Conservation (phyloP, 2,113 vertebrate species). For the Eurypyga helias region DNA sequence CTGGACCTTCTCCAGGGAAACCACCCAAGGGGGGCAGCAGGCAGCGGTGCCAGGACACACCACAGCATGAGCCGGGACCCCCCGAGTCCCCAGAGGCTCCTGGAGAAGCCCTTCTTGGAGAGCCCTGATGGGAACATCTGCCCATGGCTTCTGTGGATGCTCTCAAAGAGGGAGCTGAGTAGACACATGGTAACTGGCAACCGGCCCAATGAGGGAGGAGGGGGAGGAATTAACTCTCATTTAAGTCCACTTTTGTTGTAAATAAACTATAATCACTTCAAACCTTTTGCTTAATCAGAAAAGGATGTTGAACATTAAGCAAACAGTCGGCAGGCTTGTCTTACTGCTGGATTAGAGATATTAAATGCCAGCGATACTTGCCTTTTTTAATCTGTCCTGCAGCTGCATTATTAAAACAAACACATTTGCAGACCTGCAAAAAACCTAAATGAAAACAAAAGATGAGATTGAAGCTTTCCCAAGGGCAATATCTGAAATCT, state of each 20-base stretch:
- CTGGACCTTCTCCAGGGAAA: neutral
- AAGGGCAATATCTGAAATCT: slow-evolving; percentile 20
- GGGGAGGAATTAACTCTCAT: slow-evolving; percentile 70
- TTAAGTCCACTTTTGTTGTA: slow-evolving; percentile 73
- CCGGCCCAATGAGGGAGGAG: slow-evolving; percentile 12
- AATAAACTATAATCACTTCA: slow-evolving; percentile 77
- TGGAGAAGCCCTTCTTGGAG: neutral
- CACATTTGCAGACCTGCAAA: slow-evolving; percentile 64
- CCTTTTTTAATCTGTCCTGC: slow-evolving; percentile 55
- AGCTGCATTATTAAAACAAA: slow-evolving; percentile 70
- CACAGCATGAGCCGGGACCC: neutral
- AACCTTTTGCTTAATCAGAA: slow-evolving; percentile 74
- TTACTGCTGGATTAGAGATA: slow-evolving; percentile 63
- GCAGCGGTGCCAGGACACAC: rapidly evolving
- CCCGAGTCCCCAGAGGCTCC: neutral
- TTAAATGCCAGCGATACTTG: slow-evolving; percentile 25
- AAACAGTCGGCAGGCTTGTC: slow-evolving; percentile 52
- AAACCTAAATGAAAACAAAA: slow-evolving; percentile 57
- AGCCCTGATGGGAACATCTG: slow-evolving; percentile 20
- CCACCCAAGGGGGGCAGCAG: neutral
- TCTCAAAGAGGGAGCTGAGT: slow-evolving; percentile 1
- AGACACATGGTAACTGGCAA: slow-evolving; percentile 56
- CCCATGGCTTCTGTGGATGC: slow-evolving; percentile 24
- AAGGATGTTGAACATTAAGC: slow-evolving; percentile 66
- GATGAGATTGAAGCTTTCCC: slow-evolving; percentile 49